Base-by-base conservation (phyloP, 2,797 vertebrate genomes). In the Gambelia wislizenii region DNA sequence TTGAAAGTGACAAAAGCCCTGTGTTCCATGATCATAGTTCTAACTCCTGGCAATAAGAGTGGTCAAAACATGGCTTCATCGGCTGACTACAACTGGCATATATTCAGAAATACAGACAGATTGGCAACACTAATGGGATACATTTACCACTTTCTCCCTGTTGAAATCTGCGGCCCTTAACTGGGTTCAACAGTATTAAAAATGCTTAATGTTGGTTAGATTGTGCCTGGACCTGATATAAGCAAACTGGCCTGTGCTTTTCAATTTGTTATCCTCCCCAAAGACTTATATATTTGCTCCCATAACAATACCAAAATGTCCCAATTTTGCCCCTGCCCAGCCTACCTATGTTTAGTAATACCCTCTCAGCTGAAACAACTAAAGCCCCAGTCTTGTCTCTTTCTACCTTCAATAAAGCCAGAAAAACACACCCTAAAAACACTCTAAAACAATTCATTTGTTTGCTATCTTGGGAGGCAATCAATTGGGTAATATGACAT, bases 401-500 rank as follows among this genome's bases (percentile, higher is more conserved):
- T n/a, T n/a, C 91, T 88, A 93, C 93, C 12, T 91, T 83, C 92
- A 95, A 91, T 90, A 92, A 87, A 94, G 90, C 90, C 44, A 82
- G 33, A 39, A 92, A 91, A 89, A 56, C 80, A 88, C 88, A 72
- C 78, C 87, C 75, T 70, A n/a, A n/a, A n/a, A n/a, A n/a, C 84
- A 76, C 69, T 90, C 87, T 92, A 87, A 87, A 91, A 16, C 74
- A 90, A 94, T 90, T 89, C 92, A 93, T 90, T 89, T 94, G 91
- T 92, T 91, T 0, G 30, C 91, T 92, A 94, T 93, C 92, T 92
- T 94, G 91, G 89, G 95, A 77, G 80, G 44, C 83, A 83, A 69
- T 30, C 74, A 75, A 54, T 93, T 54, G 61, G 91, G 93, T 93
- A 94, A 90, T 88, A 95, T 94, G 92, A 94, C 92, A 92, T 89